Base-by-base conservation (phyloP, 1,140 invertebrate genomes). In the Magallana gigas region DNA sequence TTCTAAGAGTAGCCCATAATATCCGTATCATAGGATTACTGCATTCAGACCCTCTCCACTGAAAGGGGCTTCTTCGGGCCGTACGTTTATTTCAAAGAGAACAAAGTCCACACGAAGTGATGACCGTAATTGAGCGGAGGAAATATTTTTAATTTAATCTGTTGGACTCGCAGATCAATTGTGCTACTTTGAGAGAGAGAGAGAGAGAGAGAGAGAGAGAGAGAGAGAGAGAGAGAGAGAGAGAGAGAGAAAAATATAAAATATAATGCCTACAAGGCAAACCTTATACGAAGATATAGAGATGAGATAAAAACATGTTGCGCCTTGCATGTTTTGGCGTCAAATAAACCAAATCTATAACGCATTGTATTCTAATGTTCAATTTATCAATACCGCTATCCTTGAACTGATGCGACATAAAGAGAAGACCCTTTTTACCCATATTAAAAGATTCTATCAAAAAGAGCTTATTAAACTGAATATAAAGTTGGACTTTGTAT, bases 101-200 rank as follows among this genome's bases (percentile, higher is more conserved):
- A 76, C 68, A 76, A 76, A 76, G 68, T 76, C 68, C 48, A 76
- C 68, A 76, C 68, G 18, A 76, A 29, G 68, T 29, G 68, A 29
- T 23, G 68, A 12, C 23, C 68, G 18, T 76, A 76, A 76, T 76
- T 76, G 68, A 76, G 68, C 68, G 68, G 36, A 76, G 68, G 68
- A 76, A 76, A 76, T 76, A 76, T 76, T 76, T 64, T 76, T 76
- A 76, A 76, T 76, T 76, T 76, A 76, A 76, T 76, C 68, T 76
- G 18, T 12, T 18, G 68, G 68, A 76, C 29, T 76, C 68, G 68
- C 68, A 76, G 68, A 76, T 76, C 68, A 76, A 76, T 76, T 76
- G 68, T 76, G 68, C 68, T 76, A 48, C 68, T 76, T 76, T 76
- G 36, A 29, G 14, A 76, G 36, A 29, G 36, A 29, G 36, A 76